These are phyloP conservation scores for Nettapus auritus DNA, from an alignment of 2,113 vertebrate genomes.

Conservation along the genomic window DNA sequence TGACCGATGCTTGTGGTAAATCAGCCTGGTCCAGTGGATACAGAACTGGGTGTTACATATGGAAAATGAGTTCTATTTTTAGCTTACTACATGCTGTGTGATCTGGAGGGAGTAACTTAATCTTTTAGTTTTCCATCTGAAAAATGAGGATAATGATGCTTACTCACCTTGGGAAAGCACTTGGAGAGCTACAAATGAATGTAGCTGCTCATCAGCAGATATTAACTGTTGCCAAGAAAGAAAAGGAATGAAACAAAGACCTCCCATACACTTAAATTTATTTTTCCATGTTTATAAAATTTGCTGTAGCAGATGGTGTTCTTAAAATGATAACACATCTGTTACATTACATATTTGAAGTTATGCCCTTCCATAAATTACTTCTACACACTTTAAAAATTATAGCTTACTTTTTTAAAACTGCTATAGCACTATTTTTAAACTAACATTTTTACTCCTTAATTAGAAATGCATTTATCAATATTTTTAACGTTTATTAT, in stretches of 20 bases:
- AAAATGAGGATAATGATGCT: conserved; percentile 58
- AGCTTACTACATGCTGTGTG: conserved; percentile 9
- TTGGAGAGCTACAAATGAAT: neutral
- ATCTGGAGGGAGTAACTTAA: conserved; percentile 47
- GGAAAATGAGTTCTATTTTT: conserved; percentile 52
- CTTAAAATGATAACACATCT: neutral
- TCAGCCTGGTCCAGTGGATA: neutral
- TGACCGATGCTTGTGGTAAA: conserved; percentile 30
- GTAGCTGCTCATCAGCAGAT: neutral
- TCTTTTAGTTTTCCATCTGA: conserved; percentile 50
- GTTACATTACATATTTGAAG: neutral
- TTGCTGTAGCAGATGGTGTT: neutral
- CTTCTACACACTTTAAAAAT: neutral
- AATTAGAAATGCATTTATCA: neutral
- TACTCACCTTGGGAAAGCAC: conserved; percentile 44
- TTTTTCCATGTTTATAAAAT: neutral
- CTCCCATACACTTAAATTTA: neutral
- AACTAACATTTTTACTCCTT: neutral
- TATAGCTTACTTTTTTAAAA: neutral
- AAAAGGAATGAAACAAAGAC: neutral
- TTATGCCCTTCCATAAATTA: neutral
- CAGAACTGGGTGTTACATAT: conserved; percentile 39
- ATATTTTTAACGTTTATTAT: neutral
- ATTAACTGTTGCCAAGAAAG: neutral
- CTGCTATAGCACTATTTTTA: neutral